Evolutionary conservation across 1,140 invertebrate species (phyloP), one percentile per base, ranked within the genome.

Genomic region (Neuroterus valhalla): DNA sequence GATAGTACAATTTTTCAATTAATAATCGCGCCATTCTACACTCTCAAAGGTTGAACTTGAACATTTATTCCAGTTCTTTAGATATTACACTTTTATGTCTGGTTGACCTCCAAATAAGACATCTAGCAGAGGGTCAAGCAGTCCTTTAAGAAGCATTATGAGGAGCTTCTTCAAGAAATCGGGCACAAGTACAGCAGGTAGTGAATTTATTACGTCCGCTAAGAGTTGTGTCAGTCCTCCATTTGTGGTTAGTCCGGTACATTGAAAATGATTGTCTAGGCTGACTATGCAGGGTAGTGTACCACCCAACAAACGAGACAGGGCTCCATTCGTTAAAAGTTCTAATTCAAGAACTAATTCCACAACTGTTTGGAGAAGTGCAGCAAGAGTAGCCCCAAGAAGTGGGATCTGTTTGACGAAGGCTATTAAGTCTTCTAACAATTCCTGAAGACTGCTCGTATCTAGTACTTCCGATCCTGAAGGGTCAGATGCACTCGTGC

Each of bases 241-340:
- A 2, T 75, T 78, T 2, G 43, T 38, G 0, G 69, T 42, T 1
- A 72, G 6, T 21, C 80, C 80, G 2, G 31, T 42, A 26, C 81
- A 83, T 0, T 2, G 8, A 11, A 77, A 12, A 2, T 75, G 74
- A 10, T 44, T 43, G 3, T 70, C 15, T 0, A 74, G 1, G 23
- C 17, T 15, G 6, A 80, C 8, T 3, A 17, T 71, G 44, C 83
- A 84, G 0, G 81, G 81, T 1, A 83, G 71, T 10, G 74, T 46
- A 52, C 76, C 78, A 19, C 76, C 74, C 3, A 84, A 42, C 14
- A 78, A n/a, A 11, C 74, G 66, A 2, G 69, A 38, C 1, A 83
- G 6, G 0, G 70, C 21, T 5, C 79, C 81, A 23, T 79, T 67
- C 0, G 75, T 75, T 14, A 76, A 2, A 11, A 46, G 1, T 55